phyloP scores from a whole-genome alignment of 2,797 vertebrate genomes.

The Bryconaethiops microstoma region DNA sequence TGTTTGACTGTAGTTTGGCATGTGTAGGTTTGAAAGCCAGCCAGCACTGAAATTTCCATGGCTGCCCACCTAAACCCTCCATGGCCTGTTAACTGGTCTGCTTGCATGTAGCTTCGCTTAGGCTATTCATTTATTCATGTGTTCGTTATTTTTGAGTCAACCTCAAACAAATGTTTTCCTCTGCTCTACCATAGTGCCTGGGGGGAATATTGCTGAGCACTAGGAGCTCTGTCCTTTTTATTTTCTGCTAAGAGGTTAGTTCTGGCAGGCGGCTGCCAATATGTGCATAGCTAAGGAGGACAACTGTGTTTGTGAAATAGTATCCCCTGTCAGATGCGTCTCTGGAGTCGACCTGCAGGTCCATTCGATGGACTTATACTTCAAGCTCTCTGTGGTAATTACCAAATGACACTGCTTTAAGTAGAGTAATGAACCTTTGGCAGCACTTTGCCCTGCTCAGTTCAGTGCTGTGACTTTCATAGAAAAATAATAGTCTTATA shows the following conservation, averaged over 20 bases:
- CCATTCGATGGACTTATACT: slow-evolving; percentile 4
- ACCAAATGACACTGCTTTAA: slow-evolving; percentile 3
- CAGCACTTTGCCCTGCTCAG: neutral
- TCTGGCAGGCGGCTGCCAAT: neutral
- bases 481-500: neutral
- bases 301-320: slow-evolving; percentile 4
- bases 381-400: slow-evolving; percentile 13
- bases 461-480: neutral
- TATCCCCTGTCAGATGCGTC: slow-evolving; percentile 17
- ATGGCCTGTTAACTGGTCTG: neutral
- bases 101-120: neutral
- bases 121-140: slow-evolving; percentile 8
- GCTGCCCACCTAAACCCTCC: neutral
- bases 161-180: slow-evolving; percentile 12
- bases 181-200: slow-evolving; percentile 5
- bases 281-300: slow-evolving; percentile 7
- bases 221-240: slow-evolving; percentile 14
- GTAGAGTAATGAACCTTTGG: slow-evolving; percentile 5
- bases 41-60: neutral
- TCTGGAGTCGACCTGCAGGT: neutral
- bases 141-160: slow-evolving; percentile 8
- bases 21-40: neutral
- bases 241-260: slow-evolving; percentile 2
- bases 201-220: neutral
- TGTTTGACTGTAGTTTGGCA: neutral